Evolutionary conservation across 1,140 invertebrate species (phyloP).

Genomic region (Ceratitis capitata): DNA sequence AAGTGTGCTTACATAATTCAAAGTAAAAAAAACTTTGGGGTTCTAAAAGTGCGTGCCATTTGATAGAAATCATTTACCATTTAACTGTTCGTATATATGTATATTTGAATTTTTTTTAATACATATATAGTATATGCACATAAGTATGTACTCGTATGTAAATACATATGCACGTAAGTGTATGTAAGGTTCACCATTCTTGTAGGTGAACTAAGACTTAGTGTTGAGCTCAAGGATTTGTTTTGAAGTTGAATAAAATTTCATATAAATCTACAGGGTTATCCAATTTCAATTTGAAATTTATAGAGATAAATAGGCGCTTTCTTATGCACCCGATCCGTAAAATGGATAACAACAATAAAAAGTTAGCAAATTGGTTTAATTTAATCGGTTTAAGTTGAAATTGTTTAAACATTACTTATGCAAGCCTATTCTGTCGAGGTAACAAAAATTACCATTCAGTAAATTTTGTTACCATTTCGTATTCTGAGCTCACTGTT

Average conservation of each 20-base stretch:
- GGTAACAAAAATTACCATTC: too few species aligned
- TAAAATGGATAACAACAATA: too few species aligned
- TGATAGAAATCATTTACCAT: background rate
- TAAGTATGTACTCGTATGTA: background rate
- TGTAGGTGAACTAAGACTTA: background rate
- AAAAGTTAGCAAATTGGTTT: too few species aligned
- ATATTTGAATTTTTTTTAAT: background rate
- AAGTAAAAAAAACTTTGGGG: conserved; percentile 5
- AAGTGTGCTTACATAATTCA: background rate
- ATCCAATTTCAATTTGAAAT: too few species aligned
- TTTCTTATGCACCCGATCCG: too few species aligned
- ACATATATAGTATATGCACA: background rate
- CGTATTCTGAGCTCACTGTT: too few species aligned
- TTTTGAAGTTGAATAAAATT: background rate
- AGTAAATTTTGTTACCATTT: too few species aligned
- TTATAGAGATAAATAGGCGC: too few species aligned
- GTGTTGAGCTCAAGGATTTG: background rate
- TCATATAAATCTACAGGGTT: background rate
- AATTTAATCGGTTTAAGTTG: too few species aligned
- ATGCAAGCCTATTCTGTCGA: too few species aligned
- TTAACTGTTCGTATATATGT: background rate
- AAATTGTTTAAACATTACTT: too few species aligned
- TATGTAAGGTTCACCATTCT: background rate
- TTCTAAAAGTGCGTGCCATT: background rate
- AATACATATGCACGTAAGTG: background rate